These are phyloP conservation scores for Drosophila tanythrix DNA, from an alignment of 2,888 invertebrate species.

Conservation along the genomic window DNA sequence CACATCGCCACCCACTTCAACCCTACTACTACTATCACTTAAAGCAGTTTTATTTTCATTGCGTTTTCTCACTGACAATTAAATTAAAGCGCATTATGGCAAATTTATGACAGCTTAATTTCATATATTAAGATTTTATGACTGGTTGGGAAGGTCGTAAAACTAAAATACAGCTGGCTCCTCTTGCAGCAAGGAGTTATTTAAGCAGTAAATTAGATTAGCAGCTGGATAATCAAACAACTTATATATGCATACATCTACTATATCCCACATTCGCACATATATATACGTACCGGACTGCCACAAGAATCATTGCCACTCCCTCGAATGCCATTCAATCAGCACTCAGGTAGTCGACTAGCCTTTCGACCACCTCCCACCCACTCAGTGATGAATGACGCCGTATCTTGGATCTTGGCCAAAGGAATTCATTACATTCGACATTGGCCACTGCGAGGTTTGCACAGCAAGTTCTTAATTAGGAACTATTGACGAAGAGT, in stretches of 20 bases:
- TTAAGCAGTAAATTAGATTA: constrained; percentile 58
- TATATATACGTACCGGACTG: constrained; percentile 4
- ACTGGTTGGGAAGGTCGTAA: constrained; percentile 45
- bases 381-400: constrained; percentile 65
- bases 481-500: too few species aligned
- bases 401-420: constrained; percentile 61
- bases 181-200: constrained; percentile 16
- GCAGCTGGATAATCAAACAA: constrained; percentile 64
- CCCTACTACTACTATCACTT: constrained; percentile 16
- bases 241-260: neutral
- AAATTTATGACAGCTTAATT: constrained; percentile 82
- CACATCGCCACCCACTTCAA: neutral
- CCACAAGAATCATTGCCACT: constrained; percentile 44
- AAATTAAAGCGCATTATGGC: constrained; percentile 81
- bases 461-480: neutral
- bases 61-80: constrained; percentile 74
- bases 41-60: constrained; percentile 72
- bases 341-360: constrained; percentile 48
- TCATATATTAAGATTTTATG: constrained; percentile 81
- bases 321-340: constrained; percentile 53
- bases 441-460: constrained; percentile 43
- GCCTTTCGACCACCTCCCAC: constrained; percentile 46
- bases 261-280: neutral
- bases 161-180: constrained; percentile 50
- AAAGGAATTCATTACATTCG: constrained; percentile 52